These are phyloP conservation scores for Gymnosoma rotundatum DNA, from an alignment of 2,888 invertebrate genomes.

Conservation along the genomic window DNA sequence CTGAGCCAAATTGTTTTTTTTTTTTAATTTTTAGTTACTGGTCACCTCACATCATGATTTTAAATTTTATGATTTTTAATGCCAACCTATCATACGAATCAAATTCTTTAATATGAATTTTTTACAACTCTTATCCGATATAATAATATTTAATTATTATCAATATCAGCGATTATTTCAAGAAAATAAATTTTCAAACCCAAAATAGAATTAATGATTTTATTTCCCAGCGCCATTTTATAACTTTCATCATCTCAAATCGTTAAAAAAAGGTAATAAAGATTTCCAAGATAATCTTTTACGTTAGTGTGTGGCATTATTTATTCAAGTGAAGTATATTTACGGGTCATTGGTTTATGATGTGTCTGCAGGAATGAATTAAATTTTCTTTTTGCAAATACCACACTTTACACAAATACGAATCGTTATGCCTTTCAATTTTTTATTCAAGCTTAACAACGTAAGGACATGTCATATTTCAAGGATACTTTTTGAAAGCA, in stretches of 20 bases:
- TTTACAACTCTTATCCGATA: no score
- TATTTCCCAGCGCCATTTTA: constrained; percentile 21
- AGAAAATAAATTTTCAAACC: constrained; percentile 9
- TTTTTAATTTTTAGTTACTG: no score
- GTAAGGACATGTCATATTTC: constrained; percentile 24
- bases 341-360: constrained; percentile 58
- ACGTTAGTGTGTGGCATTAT: background rate
- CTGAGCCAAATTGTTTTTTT: no score
- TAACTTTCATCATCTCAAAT: no score
- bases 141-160: no score
- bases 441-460: background rate
- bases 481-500: background rate
- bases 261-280: background rate
- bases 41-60: no score
- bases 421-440: background rate
- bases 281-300: background rate
- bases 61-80: no score
- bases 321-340: background rate
- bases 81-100: no score
- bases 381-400: background rate
- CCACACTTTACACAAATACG: constrained; percentile 37
- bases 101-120: no score
- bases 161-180: no score
- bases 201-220: constrained; percentile 35
- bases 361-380: constrained; percentile 44